Evolutionary conservation across 1,140 invertebrate species (phyloP).

Genomic region (Zaprionus tsacasi): DNA sequence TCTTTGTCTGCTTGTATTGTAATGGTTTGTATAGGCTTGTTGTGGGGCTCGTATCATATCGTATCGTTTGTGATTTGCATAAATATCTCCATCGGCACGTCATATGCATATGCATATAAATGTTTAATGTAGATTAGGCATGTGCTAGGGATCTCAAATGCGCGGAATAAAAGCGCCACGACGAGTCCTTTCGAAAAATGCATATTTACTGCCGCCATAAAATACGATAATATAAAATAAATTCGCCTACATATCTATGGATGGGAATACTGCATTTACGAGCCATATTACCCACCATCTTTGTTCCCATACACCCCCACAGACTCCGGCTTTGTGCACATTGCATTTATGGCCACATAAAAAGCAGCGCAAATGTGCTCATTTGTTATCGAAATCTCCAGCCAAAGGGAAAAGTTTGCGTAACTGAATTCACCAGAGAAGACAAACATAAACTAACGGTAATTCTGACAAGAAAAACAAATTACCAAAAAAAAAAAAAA

Average conservation of each 20-base stretch:
- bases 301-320: neutral
- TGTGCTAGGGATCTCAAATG: constrained; percentile 35
- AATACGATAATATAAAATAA: constrained; percentile 55
- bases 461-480: neutral
- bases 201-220: constrained; percentile 50
- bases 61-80: constrained; percentile 28
- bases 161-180: constrained; percentile 5
- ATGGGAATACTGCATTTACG: constrained; percentile 34
- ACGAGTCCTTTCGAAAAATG: constrained; percentile 10
- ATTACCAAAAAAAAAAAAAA: neutral
- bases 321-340: constrained; percentile 3
- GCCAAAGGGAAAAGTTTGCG: neutral
- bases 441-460: neutral
- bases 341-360: constrained; percentile 35
- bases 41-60: no score
- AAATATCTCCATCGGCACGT: constrained; percentile 27
- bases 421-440: constrained; percentile 5
- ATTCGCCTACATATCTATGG: constrained; percentile 33
- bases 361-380: constrained; percentile 6
- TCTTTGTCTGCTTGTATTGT: constrained; percentile 11
- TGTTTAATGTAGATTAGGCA: constrained; percentile 27
- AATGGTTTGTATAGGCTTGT: neutral
- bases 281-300: constrained; percentile 10
- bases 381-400: neutral
- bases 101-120: constrained; percentile 29